Percentiles rank a stretch among this genome's conserved stretches.
phyloP scores from a whole-genome alignment of 2,888 invertebrate species.

The Zonitis immaculata region DNA sequence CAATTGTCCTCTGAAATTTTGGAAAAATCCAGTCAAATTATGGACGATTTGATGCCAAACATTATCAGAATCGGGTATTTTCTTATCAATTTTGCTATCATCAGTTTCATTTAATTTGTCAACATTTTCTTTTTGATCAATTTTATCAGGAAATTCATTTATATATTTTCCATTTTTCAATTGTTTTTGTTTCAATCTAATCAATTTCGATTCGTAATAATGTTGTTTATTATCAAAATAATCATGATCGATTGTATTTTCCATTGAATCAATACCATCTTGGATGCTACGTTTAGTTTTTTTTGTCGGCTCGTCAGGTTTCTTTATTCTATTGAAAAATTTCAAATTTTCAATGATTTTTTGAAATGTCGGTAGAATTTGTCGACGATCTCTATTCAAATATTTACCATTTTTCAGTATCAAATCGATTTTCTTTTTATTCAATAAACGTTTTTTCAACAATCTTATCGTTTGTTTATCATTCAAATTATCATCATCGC shows the following conservation, averaged over 20 bases:
- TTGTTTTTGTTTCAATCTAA: slow-evolving; percentile 17
- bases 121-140: too few species aligned
- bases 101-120: neutral
- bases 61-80: neutral
- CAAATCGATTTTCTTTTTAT: slow-evolving; percentile 20
- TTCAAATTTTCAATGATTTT: slow-evolving; percentile 27
- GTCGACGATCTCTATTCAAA: neutral
- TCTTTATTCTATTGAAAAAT: slow-evolving; percentile 7
- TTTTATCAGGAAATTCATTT: slow-evolving; percentile 18
- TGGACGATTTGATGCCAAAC: neutral
- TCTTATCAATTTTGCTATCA: neutral
- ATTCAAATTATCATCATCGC: slow-evolving; percentile 12
- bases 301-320: neutral
- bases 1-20: neutral
- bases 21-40: neutral
- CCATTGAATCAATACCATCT: slow-evolving; percentile 15
- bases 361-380: slow-evolving; percentile 1
- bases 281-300: slow-evolving; percentile 21
- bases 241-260: slow-evolving; percentile 30
- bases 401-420: slow-evolving; percentile 3
- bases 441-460: slow-evolving; percentile 23
- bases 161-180: slow-evolving; percentile 24
- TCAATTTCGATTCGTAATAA: neutral
- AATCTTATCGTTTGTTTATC: slow-evolving; percentile 18
- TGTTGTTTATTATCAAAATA: neutral